phyloP scores from a whole-genome alignment of 2,888 invertebrate genomes.

The Drosophila longiperda region DNA sequence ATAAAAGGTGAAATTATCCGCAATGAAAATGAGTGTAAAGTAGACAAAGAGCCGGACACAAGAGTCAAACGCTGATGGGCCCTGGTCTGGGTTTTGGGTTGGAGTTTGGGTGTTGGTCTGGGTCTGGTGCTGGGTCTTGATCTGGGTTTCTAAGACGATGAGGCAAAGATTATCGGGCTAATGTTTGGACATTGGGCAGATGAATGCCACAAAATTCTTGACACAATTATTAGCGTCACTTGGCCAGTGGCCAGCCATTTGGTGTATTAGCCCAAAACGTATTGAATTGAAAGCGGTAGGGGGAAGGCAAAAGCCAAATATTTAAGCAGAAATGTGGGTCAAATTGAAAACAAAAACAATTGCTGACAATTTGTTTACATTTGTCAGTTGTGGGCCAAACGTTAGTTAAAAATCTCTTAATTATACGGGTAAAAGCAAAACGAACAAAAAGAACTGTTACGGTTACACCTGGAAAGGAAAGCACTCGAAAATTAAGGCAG shows the following conservation, averaged over 20 bases:
- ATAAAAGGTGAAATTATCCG: constrained; percentile 74
- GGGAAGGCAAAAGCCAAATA: constrained; percentile 20
- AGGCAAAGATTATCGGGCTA: constrained; percentile 50
- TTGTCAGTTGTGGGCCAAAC: constrained; percentile 35
- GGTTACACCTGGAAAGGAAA: constrained; percentile 4
- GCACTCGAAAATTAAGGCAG: constrained; percentile 1
- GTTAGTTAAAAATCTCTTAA: constrained; percentile 35
- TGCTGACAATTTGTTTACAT: constrained; percentile 58
- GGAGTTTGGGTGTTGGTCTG: background rate
- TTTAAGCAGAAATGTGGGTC: constrained; percentile 36
- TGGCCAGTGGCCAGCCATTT: constrained; percentile 44
- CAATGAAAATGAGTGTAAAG: constrained; percentile 56
- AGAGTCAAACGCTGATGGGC: constrained; percentile 44
- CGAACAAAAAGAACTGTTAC: constrained; percentile 29
- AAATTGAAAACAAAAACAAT: constrained; percentile 42
- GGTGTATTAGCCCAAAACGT: constrained; percentile 50
- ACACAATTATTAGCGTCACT: constrained; percentile 50
- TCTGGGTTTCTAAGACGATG: constrained; percentile 8
- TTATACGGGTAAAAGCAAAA: constrained; percentile 18
- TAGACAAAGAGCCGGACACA: constrained; percentile 61
- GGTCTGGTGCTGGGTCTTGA: constrained; percentile 2
- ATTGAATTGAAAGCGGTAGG: constrained; percentile 31
- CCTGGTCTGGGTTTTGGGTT: background rate
- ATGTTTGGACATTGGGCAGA: constrained; percentile 19
- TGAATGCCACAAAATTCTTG: constrained; percentile 31